Percentiles rank a stretch among this genome's conserved stretches.
These are phyloP conservation scores for Apodemia hepburni DNA, from an alignment of 2,888 invertebrate genomes.

Conservation along the genomic window DNA sequence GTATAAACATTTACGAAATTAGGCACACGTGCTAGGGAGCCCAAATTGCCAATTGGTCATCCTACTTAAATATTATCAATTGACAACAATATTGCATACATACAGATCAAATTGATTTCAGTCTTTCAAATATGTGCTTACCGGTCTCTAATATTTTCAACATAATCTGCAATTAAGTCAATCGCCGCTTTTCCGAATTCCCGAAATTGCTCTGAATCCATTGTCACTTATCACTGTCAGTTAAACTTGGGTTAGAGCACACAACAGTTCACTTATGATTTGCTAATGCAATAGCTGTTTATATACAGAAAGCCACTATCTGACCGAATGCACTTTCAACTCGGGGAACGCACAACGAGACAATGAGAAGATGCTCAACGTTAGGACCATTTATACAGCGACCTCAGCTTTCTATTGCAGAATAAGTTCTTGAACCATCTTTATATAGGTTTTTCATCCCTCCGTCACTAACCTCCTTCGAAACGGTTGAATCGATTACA, in stretches of 20 bases:
- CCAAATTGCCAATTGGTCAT: too few species aligned
- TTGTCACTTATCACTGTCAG: conserved; percentile 48
- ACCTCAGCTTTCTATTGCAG: conserved; percentile 59
- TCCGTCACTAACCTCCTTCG: neutral
- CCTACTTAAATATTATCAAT: too few species aligned
- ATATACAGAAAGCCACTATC: neutral
- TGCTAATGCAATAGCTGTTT: neutral
- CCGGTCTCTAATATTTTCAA: conserved; percentile 90
- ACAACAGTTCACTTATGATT: neutral
- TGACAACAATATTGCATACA: too few species aligned
- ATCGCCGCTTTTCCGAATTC: conserved; percentile 93
- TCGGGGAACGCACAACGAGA: conserved; percentile 56
- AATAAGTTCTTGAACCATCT: conserved; percentile 29
- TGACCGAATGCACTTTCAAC: conserved; percentile 19
- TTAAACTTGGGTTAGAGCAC: conserved; percentile 17
- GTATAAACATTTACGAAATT: too few species aligned
- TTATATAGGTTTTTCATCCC: neutral
- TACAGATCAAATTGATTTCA: too few species aligned
- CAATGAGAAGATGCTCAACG: conserved; percentile 53
- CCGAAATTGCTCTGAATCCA: conserved; percentile 89
- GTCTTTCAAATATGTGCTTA: conserved; percentile 45
- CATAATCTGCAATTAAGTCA: conserved; percentile 95
- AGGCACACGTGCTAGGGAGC: too few species aligned
- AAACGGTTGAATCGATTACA: neutral
- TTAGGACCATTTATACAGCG: conserved; percentile 62